Evolutionary conservation across 2,113 vertebrate species (phyloP).

Genomic region (Xenopus laevis): DNA sequence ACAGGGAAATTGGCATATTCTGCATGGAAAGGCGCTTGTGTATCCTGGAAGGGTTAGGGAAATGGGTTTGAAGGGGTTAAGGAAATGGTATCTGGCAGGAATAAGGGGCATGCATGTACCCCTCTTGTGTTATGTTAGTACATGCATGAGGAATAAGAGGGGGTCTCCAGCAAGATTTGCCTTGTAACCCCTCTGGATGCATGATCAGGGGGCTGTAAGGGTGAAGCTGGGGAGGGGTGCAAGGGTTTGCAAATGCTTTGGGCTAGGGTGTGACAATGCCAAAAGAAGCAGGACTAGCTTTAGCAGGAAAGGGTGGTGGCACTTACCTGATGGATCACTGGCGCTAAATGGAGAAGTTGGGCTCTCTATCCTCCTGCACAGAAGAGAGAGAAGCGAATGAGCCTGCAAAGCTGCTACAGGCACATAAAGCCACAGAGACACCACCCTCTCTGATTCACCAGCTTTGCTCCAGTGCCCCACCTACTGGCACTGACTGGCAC

Average conservation of each 20-base stretch:
- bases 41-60: background rate
- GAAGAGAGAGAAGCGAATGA: background rate
- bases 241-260: background rate
- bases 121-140: background rate
- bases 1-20: too few relatives aligned
- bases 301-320: background rate
- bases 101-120: background rate
- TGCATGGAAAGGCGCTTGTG: too few relatives aligned
- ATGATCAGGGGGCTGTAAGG: background rate
- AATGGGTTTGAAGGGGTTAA: background rate
- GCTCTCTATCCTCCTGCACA: background rate
- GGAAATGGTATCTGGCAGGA: background rate
- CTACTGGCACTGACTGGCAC: background rate
- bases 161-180: background rate
- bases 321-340: conserved; percentile 9
- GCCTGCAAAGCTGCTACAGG: background rate
- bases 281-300: background rate
- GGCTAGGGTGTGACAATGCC: too few relatives aligned
- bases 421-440: background rate
- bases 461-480: background rate
- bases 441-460: conserved; percentile 26
- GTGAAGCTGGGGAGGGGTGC: background rate
- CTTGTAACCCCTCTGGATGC: background rate
- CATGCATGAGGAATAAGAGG: background rate
- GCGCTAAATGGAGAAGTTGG: background rate